Conservation (phyloP, 1,140 invertebrate genomes). For the Lepidotrigona ventralis region DNA sequence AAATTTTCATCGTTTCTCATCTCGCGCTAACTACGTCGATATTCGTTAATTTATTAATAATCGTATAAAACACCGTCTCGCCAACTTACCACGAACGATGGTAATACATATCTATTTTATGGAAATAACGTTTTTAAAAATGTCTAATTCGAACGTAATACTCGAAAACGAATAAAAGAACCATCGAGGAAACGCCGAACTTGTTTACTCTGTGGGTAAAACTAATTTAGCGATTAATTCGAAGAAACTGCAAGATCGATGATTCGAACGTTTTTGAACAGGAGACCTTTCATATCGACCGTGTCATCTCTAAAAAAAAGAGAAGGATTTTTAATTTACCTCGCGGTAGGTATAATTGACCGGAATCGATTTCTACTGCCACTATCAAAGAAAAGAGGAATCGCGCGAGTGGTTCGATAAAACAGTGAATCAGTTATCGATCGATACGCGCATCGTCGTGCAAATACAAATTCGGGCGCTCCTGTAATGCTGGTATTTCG, state of each 20-base stretch:
- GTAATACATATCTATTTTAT: no score
- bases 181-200: no score
- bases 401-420: no score
- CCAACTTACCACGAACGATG: not conserved
- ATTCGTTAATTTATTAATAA: conserved; percentile 1
- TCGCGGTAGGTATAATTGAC: not conserved
- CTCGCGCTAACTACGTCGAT: not conserved
- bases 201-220: no score
- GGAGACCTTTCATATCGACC: no score
- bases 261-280: not conserved
- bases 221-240: not conserved
- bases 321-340: not conserved
- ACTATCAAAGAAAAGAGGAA: not conserved
- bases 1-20: not conserved
- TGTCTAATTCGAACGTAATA: not conserved
- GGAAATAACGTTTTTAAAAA: not conserved
- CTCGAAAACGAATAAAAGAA: no score
- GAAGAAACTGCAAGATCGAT: not conserved
- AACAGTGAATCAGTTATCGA: no score
- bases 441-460: conserved; percentile 14
- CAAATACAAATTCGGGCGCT: conserved; percentile 24
- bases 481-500: not conserved
- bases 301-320: no score
- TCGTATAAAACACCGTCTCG: conserved; percentile 10
- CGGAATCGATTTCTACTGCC: not conserved